These are phyloP conservation scores for Salarias fasciatus DNA, from an alignment of 2,797 vertebrate species.

Conservation along the genomic window DNA sequence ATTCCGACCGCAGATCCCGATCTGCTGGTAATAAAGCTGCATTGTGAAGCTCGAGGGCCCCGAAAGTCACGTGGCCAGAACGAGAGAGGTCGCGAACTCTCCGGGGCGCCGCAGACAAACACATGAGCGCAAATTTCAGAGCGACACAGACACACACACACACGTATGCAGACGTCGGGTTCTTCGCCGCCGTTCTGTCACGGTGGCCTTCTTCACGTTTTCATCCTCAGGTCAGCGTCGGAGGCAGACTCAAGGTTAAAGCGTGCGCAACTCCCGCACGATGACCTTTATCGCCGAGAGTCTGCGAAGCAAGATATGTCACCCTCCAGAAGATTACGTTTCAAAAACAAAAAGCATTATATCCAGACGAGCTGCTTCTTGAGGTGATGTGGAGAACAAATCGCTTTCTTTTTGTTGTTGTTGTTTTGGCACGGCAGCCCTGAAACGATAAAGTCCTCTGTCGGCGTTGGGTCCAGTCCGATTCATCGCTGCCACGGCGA, in stretches of 20 bases:
- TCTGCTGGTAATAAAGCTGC: constrained; percentile 68
- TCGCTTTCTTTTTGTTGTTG: constrained; percentile 19
- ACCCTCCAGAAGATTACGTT: constrained; percentile 41
- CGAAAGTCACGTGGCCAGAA: constrained; percentile 59
- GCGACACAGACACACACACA: constrained; percentile 11
- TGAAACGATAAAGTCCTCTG: constrained; percentile 40
- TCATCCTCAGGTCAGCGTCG: constrained; percentile 40
- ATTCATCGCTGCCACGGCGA: constrained; percentile 50
- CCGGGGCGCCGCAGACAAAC: constrained; percentile 46
- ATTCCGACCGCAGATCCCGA: constrained; percentile 55
- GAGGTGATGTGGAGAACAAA: constrained; percentile 47
- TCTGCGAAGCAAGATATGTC: constrained; percentile 21
- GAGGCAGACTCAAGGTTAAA: constrained; percentile 59
- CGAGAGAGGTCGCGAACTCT: constrained; percentile 52
- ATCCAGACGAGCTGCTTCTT: constrained; percentile 57
- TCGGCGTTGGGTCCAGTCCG: constrained; percentile 47
- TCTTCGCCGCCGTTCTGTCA: constrained; percentile 10
- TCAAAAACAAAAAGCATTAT: constrained; percentile 49
- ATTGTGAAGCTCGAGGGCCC: constrained; percentile 46
- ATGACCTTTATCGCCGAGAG: constrained; percentile 58
- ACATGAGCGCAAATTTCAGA: constrained; percentile 37
- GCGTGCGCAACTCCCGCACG: constrained; percentile 41
- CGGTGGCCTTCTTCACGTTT: constrained; percentile 22
- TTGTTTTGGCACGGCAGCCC: constrained; percentile 70
- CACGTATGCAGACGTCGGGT: background rate